phyloP scores from a whole-genome alignment of 2,888 invertebrate genomes.

The Metallyticus violacea region DNA sequence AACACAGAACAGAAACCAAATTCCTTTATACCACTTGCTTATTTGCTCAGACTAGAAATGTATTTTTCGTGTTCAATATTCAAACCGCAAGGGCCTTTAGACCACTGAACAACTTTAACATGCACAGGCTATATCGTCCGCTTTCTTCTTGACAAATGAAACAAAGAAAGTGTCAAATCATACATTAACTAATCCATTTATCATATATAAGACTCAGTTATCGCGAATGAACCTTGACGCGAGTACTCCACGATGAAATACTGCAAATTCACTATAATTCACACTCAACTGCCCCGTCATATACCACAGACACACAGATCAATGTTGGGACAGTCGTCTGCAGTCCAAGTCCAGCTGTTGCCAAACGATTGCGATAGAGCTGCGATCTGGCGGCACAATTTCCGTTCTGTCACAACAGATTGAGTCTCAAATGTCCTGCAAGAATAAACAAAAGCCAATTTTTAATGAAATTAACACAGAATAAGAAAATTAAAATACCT shows the following conservation, averaged over 20 bases:
- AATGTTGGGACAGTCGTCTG: constrained; percentile 10
- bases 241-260: not conserved
- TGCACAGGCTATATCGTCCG: not conserved
- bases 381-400: not conserved
- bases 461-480: not conserved
- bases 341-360: constrained; percentile 6
- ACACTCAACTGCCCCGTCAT: not conserved
- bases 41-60: too few relatives aligned
- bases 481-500: not conserved
- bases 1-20: not conserved
- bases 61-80: too few relatives aligned
- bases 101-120: too few relatives aligned
- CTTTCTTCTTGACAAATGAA: not conserved
- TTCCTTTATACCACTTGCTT: too few relatives aligned
- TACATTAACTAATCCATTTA: not conserved
- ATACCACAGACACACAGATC: constrained; percentile 5
- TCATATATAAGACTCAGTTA: not conserved
- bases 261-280: not conserved
- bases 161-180: not conserved
- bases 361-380: constrained; percentile 3
- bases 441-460: not conserved
- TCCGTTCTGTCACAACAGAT: not conserved
- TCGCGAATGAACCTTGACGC: not conserved
- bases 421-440: not conserved
- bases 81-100: too few relatives aligned